Evolutionary conservation across 2,113 vertebrate genomes (phyloP), one percentile per base, ranked within the genome.

Genomic region (Capreolus pygargus): DNA sequence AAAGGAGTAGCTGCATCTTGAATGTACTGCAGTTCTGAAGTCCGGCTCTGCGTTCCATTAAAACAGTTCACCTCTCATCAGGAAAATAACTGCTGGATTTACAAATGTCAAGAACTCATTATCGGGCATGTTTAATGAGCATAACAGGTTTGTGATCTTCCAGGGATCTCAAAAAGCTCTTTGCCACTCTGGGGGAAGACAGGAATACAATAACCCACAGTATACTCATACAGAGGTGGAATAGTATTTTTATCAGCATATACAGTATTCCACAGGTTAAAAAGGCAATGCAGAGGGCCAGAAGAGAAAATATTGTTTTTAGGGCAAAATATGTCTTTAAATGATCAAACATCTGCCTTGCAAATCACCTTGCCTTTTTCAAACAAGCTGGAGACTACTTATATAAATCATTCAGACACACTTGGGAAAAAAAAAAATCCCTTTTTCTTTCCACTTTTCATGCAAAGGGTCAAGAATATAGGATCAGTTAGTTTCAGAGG

Each of bases 71-170:
- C 54, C 15, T 91, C 33, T 50, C 43, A 81, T 92, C 43, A 95
- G 58, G 55, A 92, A 95, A 86, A 57, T 78, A 93, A 91, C 3
- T 79, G 33, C 61, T 96, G 47, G 64, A 87, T 85, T 97, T 64
- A 89, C 4, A 17, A 85, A 92, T 45, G 64, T 82, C 47, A 92
- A 92, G 45, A 78, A 87, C 36, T 79, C 90, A 89, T 83, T 58
- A 85, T 27, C 7, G n/a, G 61, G 61, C 45, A 27, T 39, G 45
- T 82, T 70, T 92, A 76, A 70, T 27, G 74, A 94, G n/a, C 45
- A 55, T 3, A 54, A 45, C 16, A 27, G 11, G n/a, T 82, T 88
- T 92, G 85, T 81, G 74, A 84, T 61, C 58, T 50, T 43, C 54
- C 70, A 54, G 76, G 81, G 74, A 90, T n/a, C 55, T 90, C 88